phyloP scores from a whole-genome alignment of 1,140 invertebrate species.

The Drosophila santomea region DNA sequence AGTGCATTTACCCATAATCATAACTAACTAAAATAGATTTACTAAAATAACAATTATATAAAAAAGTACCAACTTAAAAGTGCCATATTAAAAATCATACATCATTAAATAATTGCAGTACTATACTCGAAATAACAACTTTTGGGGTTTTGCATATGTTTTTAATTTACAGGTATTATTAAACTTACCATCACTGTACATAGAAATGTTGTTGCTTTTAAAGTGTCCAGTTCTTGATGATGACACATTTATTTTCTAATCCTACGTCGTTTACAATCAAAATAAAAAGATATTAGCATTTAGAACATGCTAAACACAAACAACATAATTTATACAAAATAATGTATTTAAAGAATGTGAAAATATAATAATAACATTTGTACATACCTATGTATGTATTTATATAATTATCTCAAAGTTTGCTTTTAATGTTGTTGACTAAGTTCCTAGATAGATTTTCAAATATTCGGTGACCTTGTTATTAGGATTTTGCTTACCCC shows the following conservation, averaged over 20 bases:
- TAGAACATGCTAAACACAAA: not conserved
- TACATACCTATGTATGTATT: no score
- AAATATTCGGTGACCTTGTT: conserved; percentile 48
- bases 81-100: no score
- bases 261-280: not conserved
- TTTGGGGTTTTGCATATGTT: no score
- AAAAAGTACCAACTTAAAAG: no score
- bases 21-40: no score
- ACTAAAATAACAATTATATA: no score
- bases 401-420: not conserved
- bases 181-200: not conserved
- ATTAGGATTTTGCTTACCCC: not conserved
- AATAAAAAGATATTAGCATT: not conserved
- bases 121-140: no score
- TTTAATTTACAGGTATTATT: not conserved
- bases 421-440: not conserved
- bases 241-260: conserved; percentile 7
- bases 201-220: not conserved
- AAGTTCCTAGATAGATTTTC: conserved; percentile 12
- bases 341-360: no score
- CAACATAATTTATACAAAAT: no score
- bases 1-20: not conserved
- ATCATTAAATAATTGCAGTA: no score
- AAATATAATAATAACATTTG: no score
- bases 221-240: conserved; percentile 1